Conservation (phyloP, 2,113 vertebrate genomes). For the Tiliqua scincoides region DNA sequence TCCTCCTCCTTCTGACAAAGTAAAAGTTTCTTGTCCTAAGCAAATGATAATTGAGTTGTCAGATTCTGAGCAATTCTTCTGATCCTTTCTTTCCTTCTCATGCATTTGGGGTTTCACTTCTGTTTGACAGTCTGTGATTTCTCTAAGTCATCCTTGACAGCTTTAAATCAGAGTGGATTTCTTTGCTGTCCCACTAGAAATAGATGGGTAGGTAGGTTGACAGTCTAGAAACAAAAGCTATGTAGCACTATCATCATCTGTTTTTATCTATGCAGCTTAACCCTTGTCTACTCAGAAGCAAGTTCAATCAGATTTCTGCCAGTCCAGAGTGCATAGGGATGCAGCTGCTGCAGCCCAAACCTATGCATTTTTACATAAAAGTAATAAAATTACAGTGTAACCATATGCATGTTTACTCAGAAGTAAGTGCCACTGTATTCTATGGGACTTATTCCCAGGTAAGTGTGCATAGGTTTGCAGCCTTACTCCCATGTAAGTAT, state of each 20-base stretch:
- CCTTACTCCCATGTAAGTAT: neutral
- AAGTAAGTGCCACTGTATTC: too few relatives aligned
- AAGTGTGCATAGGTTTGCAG: too few relatives aligned
- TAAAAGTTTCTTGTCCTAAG: neutral
- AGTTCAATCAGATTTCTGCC: neutral
- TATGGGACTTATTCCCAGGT: too few relatives aligned
- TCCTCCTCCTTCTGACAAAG: fast-evolving
- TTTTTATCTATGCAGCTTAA: neutral
- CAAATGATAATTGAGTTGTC: neutral
- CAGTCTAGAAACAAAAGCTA: too few relatives aligned
- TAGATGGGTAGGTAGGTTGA: neutral
- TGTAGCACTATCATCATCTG: neutral
- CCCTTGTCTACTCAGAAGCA: neutral
- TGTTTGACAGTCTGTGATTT: neutral
- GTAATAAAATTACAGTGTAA: neutral
- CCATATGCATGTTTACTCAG: too few relatives aligned
- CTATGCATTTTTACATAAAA: neutral
- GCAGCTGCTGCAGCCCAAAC: neutral
- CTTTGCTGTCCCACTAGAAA: neutral
- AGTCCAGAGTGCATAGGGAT: neutral
- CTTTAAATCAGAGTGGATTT: neutral
- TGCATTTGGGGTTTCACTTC: neutral
- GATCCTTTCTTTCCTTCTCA: neutral
- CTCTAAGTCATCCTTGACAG: neutral
- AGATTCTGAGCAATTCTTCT: neutral